Evolutionary conservation across 2,888 invertebrate species (phyloP).

Genomic region (Salticus scenicus): DNA sequence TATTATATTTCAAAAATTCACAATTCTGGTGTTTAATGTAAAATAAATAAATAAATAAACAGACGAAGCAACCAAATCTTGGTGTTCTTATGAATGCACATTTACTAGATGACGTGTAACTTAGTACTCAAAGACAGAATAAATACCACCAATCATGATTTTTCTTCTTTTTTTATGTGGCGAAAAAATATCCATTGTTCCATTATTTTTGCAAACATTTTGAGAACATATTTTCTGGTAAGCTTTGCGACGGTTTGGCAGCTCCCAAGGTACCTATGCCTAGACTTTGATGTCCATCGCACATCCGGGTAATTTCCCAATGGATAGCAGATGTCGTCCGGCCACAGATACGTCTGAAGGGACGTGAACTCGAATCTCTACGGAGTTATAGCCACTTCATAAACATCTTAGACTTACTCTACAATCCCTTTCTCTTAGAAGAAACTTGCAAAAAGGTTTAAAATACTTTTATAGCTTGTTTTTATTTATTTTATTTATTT

Average conservation of each 20-base stretch:
- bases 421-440: background rate
- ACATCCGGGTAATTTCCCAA: conserved; percentile 2
- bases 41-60: no score
- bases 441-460: background rate
- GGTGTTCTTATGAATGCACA: no score
- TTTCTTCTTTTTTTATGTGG: background rate
- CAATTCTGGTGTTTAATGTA: no score
- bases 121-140: no score
- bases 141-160: no score
- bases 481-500: no score
- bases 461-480: no score
- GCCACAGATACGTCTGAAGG: background rate
- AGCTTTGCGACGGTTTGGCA: background rate
- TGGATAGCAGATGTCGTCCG: background rate
- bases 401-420: background rate
- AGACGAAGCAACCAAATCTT: no score
- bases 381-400: background rate
- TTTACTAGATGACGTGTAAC: no score
- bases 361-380: background rate
- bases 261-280: background rate
- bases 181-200: background rate
- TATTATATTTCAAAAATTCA: no score
- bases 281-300: background rate
- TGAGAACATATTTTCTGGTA: background rate
- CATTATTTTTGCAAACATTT: background rate